A percentile compares a stretch with the other conserved stretches of the same genome.
phyloP scores from a whole-genome alignment of 2,888 invertebrate species.

The Lasioglossum leucozonium region DNA sequence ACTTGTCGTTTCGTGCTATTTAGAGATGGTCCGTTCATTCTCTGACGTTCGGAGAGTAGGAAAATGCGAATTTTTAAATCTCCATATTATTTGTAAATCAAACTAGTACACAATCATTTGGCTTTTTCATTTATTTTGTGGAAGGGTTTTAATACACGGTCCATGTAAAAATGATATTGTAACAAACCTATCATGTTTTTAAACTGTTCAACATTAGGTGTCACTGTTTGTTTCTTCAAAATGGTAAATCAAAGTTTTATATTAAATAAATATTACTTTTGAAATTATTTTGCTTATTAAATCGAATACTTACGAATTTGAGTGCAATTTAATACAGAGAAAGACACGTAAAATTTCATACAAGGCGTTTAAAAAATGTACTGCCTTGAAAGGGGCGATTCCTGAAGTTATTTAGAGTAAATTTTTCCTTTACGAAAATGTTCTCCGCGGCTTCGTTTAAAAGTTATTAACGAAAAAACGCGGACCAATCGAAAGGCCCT shows the following conservation, averaged over 20 bases:
- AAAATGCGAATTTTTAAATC: not conserved
- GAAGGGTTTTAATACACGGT: not conserved
- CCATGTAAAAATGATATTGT: too few relatives aligned
- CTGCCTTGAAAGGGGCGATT: too few relatives aligned
- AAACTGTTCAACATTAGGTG: too few relatives aligned
- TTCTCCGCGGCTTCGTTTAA: too few relatives aligned
- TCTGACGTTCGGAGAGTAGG: not conserved
- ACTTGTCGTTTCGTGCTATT: not conserved
- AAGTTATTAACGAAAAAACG: too few relatives aligned
- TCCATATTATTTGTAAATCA: too few relatives aligned
- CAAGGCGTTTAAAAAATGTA: too few relatives aligned
- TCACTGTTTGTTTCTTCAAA: not conserved
- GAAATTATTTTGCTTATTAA: not conserved
- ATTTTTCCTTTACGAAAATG: too few relatives aligned
- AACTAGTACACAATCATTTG: not conserved
- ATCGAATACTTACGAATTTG: not conserved
- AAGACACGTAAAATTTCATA: not conserved
- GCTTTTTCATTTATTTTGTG: not conserved
- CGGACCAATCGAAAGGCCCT: too few relatives aligned
- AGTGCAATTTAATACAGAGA: too few relatives aligned
- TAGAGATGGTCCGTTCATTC: not conserved
- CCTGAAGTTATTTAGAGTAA: too few relatives aligned
- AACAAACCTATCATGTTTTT: too few relatives aligned
- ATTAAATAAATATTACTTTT: not conserved
- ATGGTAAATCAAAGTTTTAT: not conserved